Percentiles rank a stretch among this genome's conserved stretches.
These are phyloP conservation scores for Drosophila mulleri DNA, from an alignment of 2,888 invertebrate species.

Conservation along the genomic window DNA sequence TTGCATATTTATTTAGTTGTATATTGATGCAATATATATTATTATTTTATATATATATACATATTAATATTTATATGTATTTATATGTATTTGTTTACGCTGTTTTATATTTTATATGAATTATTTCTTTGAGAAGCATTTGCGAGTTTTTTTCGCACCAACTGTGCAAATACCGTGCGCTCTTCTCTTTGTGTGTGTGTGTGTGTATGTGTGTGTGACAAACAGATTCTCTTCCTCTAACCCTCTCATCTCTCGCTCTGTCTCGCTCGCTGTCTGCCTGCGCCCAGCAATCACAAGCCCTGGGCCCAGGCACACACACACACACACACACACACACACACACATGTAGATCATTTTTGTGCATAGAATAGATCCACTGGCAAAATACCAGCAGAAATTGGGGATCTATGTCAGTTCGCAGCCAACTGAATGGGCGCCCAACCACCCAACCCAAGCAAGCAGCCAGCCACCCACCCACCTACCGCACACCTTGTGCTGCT, in stretches of 20 bases:
- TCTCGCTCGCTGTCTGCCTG: background rate
- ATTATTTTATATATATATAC: conserved; percentile 32
- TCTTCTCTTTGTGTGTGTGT: background rate
- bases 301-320: conserved; percentile 26
- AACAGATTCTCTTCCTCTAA: conserved; percentile 3
- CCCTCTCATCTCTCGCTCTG: background rate
- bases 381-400: conserved; percentile 50
- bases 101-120: conserved; percentile 30
- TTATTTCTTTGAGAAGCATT: conserved; percentile 35
- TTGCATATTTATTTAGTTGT: conserved; percentile 39
- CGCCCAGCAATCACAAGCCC: conserved; percentile 20
- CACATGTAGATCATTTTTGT: conserved; percentile 31
- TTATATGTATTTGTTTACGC: conserved; percentile 21
- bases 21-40: conserved; percentile 65
- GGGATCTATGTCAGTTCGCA: conserved; percentile 39
- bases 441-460: conserved; percentile 5
- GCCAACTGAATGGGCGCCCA: conserved; percentile 17
- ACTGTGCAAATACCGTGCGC: conserved; percentile 70
- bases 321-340: background rate
- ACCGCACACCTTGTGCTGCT: conserved; percentile 52
- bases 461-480: conserved; percentile 34
- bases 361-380: conserved; percentile 39
- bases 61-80: background rate
- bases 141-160: conserved; percentile 54
- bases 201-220: conserved; percentile 3